Conservation (phyloP, 2,797 vertebrate genomes). For the Heteromormyrus szaboi region DNA sequence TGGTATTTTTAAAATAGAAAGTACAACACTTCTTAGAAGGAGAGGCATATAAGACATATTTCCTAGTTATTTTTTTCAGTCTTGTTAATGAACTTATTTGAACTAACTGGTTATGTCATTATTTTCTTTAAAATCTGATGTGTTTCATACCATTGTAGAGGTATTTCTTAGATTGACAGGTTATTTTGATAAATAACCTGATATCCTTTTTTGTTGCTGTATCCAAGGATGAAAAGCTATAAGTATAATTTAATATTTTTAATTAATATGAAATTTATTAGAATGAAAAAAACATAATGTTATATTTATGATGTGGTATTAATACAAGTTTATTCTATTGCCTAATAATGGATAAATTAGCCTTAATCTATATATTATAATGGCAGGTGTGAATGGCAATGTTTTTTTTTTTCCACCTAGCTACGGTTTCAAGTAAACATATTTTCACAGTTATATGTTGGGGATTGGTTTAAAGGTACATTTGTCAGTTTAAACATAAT, state of each 20-base stretch:
- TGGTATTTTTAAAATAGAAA: background rate
- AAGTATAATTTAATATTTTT: background rate
- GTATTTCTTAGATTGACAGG: background rate
- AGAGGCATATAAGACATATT: background rate
- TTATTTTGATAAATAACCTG: background rate
- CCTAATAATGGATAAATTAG: background rate
- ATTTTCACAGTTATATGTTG: background rate
- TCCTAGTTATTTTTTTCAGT: background rate
- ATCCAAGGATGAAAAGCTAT: background rate
- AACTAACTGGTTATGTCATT: background rate
- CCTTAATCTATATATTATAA: background rate
- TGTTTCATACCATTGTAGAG: background rate
- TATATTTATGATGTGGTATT: background rate
- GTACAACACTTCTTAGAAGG: background rate
- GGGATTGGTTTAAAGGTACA: background rate
- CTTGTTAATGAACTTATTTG: background rate
- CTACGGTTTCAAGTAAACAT: background rate
- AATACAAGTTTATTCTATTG: background rate
- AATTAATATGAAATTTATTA: background rate
- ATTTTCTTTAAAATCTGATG: background rate
- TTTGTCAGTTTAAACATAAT: background rate
- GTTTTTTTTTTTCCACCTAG: background rate
- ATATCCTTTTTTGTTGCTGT: background rate
- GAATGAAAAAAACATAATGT: background rate
- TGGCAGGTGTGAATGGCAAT: background rate